Percentiles rank a stretch among this genome's conserved stretches.
Evolutionary conservation across 2,888 invertebrate species (phyloP).

Genomic region (Kuschelorhynchus macadamiae): DNA sequence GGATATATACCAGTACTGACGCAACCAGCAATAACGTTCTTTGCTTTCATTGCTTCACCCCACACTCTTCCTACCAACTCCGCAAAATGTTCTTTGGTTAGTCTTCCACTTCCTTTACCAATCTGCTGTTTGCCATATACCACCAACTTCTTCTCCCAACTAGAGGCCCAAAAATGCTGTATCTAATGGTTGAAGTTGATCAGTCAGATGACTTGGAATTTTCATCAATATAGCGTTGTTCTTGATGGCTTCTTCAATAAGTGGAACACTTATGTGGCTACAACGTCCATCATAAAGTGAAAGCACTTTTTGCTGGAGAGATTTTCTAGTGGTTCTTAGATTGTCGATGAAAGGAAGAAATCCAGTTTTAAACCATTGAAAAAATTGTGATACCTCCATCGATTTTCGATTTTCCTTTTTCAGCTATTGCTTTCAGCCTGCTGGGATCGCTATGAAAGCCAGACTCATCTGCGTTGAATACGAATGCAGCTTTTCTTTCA

Average conservation of each 20-base stretch:
- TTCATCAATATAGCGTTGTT: neutral
- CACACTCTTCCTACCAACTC: slow-evolving; percentile 4
- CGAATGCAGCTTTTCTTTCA: slow-evolving; percentile 35
- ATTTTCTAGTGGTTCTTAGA: too few relatives aligned
- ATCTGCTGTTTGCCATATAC: slow-evolving; percentile 39
- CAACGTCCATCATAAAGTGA: neutral
- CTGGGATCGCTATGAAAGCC: slow-evolving; percentile 50
- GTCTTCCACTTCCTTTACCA: slow-evolving; percentile 37
- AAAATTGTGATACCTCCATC: too few relatives aligned
- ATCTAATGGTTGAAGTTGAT: neutral
- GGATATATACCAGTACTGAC: too few relatives aligned
- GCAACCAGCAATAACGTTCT: too few relatives aligned
- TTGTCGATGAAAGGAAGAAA: too few relatives aligned
- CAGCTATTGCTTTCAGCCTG: too few relatives aligned
- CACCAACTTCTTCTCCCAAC: slow-evolving; percentile 42
- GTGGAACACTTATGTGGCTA: neutral
- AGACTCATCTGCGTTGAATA: slow-evolving; percentile 52
- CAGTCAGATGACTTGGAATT: neutral
- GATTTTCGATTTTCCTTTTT: too few relatives aligned
- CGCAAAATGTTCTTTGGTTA: slow-evolving; percentile 38
- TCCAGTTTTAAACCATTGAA: too few relatives aligned
- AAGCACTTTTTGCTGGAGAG: too few relatives aligned
- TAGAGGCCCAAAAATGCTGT: slow-evolving; percentile 1
- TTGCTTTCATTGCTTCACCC: too few relatives aligned
- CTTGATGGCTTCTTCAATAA: neutral